Conservation (phyloP, 2,113 vertebrate species). For the Equus quagga region DNA sequence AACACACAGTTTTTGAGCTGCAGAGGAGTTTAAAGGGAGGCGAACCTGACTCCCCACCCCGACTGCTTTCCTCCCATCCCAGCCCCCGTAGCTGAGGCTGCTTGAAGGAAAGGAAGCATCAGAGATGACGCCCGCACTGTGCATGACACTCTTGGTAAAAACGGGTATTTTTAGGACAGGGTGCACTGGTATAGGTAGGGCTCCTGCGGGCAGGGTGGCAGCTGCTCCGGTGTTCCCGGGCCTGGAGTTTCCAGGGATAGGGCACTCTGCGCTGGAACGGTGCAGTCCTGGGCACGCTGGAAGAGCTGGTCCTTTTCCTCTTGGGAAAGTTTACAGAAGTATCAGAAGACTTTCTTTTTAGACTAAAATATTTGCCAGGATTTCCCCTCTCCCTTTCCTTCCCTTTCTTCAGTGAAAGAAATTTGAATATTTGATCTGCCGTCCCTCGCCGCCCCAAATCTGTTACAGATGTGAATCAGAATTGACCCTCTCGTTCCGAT, state of each 20-base stretch:
- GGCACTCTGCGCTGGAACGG: neutral
- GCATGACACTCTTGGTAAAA: neutral
- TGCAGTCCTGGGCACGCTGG: fast-evolving
- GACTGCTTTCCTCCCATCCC: neutral
- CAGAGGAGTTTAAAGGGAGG: too few species aligned
- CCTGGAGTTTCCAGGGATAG: neutral
- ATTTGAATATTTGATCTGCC: neutral
- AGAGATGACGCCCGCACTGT: neutral
- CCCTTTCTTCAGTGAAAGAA: neutral
- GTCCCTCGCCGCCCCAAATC: fast-evolving
- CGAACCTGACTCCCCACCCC: fast-evolving
- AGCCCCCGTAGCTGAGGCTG: neutral
- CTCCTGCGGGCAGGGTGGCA: neutral
- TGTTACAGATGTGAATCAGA: neutral
- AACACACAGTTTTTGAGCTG: neutral
- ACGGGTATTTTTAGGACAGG: neutral
- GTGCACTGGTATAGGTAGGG: too few species aligned
- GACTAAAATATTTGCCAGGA: neutral
- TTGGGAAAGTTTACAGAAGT: neutral
- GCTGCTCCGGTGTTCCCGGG: neutral
- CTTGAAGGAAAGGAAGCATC: neutral
- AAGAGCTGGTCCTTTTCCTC: neutral
- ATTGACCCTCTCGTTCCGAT: neutral
- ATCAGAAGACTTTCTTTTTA: too few species aligned
- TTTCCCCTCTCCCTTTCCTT: neutral